Evolutionary conservation across 2,888 invertebrate species (phyloP).

Genomic region (Pandemis heparana): DNA sequence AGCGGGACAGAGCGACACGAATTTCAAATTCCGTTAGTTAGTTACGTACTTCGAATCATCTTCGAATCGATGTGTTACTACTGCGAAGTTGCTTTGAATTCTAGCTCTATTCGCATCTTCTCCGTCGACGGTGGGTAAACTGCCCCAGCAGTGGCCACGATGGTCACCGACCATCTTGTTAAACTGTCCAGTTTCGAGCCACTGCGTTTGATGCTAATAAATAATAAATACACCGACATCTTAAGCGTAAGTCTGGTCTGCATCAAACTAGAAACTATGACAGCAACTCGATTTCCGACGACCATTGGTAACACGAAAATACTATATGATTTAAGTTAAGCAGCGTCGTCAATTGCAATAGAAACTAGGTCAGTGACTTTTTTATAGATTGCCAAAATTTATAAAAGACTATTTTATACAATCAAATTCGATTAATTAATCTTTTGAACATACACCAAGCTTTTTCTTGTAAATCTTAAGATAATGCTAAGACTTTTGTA

Average conservation of each 20-base stretch:
- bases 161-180: no score
- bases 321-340: no score
- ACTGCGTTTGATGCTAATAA: not conserved
- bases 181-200: not conserved
- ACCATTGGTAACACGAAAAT: not conserved
- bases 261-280: not conserved
- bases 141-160: no score
- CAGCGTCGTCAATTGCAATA: not conserved
- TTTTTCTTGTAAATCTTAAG: not conserved
- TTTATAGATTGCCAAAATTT: not conserved
- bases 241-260: not conserved
- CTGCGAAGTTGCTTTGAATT: no score
- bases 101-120: no score
- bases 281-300: not conserved
- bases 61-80: no score
- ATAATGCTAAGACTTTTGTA: no score
- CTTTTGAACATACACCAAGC: not conserved
- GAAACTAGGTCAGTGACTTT: not conserved
- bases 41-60: no score
- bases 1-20: no score
- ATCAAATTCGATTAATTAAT: not conserved
- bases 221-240: not conserved
- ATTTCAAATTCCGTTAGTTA: no score
- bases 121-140: no score
- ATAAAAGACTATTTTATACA: slow-evolving; percentile 2